These are phyloP conservation scores for Ictalurus punctatus DNA, from an alignment of 2,113 vertebrate species.

Conservation along the genomic window DNA sequence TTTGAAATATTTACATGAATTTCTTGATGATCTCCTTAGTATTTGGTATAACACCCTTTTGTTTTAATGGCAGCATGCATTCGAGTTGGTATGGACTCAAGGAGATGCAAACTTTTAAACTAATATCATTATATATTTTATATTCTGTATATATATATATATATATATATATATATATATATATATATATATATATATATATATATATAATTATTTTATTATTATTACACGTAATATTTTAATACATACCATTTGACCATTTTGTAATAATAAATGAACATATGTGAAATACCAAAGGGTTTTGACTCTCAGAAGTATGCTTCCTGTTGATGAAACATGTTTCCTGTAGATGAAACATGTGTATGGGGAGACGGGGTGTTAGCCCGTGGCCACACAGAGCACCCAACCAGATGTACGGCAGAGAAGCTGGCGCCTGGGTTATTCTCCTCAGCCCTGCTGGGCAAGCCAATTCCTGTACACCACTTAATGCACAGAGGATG, in stretches of 20 bases:
- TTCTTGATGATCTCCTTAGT: neutral
- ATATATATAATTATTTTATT: no score
- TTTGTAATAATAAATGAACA: neutral
- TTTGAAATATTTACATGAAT: neutral
- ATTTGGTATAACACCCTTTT: neutral
- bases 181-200: no score
- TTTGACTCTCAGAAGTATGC: neutral
- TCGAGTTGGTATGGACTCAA: neutral
- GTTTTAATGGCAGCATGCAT: neutral
- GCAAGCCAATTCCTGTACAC: constrained; percentile 56
- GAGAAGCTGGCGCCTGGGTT: constrained; percentile 53
- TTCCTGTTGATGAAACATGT: neutral
- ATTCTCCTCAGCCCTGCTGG: constrained; percentile 31
- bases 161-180: no score
- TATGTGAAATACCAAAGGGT: neutral
- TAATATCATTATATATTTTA: neutral
- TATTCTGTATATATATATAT: neutral
- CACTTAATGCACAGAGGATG: constrained; percentile 47
- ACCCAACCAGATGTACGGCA: constrained; percentile 42
- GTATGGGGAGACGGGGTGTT: constrained; percentile 14
- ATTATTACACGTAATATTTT: neutral
- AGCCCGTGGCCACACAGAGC: constrained; percentile 45
- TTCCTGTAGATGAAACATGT: neutral
- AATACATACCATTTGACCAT: neutral
- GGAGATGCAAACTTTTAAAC: neutral